Evolutionary conservation across 1,140 invertebrate species (phyloP), one percentile per base, ranked within the genome.

Genomic region (Melanaphis sacchari): DNA sequence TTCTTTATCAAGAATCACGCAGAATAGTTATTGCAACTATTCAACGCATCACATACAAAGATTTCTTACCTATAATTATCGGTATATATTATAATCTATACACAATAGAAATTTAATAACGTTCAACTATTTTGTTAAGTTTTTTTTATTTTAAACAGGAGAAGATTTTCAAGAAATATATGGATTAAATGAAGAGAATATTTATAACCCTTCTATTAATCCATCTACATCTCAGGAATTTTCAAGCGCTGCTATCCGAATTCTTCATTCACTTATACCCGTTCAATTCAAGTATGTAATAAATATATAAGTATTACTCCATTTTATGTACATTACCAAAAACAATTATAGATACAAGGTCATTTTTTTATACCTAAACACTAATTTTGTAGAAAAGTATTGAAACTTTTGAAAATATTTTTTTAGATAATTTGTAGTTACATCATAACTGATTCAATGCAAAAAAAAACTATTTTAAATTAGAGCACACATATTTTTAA

Each of bases 11-110:
- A 52, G 94, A 94, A 59, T 93, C 94, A 22, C 87, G 94, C 84
- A 93, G 94, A 26, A 94, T 95, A 88, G 94, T 96, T 0, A 95
- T 95, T 46, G 96, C 96, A 9, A 94, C 96, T 93, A 94, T 96
- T 40, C 96, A 97, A 94, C 95, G 97, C 93, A 96, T 97, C 49
- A 96, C 96, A 0, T 97, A 97, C 94, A 96, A 96, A 94, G 97
- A 97, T 94, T 97, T 96, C 95, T 95, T 97, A 82, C 97, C 97
- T 11, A 94, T 96, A 9, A 95, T 97, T 43, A 95, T 97, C 90
- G 96, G 96, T 96, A 94, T 95, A 94, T 9, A n/a, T 89, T 9
- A n/a, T 89, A 38, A 40, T 98, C 97, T 90, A 95, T 98, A 18
- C 15, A n/a, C 31, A n/a, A 18, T 76, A 2, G 11, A n/a, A 18